Evolutionary conservation across 2,888 invertebrate genomes (phyloP).

Genomic region (Luffia ferchaultella): DNA sequence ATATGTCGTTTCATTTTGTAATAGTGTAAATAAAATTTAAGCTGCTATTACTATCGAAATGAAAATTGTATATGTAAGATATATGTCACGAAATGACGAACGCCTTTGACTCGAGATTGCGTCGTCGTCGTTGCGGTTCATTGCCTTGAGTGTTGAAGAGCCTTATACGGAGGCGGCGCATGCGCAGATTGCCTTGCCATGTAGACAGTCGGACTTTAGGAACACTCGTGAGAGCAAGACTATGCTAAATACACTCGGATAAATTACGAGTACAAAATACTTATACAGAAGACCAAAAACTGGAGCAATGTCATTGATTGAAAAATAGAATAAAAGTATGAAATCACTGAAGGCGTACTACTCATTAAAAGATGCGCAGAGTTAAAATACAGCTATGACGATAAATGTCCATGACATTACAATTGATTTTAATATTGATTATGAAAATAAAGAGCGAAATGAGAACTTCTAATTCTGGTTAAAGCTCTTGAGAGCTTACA

Average conservation of each 20-base stretch:
- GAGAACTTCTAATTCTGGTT: no score
- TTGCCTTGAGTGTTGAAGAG: constrained; percentile 58
- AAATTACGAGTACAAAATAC: not conserved
- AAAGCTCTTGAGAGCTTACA: no score
- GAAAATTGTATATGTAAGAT: not conserved
- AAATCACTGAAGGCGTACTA: no score
- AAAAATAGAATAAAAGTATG: no score
- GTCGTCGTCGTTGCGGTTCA: constrained; percentile 50
- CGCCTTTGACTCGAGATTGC: not conserved
- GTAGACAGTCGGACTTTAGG: not conserved
- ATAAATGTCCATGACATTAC: no score
- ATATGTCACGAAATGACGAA: not conserved
- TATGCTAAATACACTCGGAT: not conserved
- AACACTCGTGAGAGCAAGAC: not conserved
- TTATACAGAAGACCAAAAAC: no score
- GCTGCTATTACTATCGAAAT: not conserved
- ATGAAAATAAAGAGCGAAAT: no score
- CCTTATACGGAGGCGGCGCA: constrained; percentile 53
- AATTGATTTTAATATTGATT: no score
- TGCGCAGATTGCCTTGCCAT: constrained; percentile 21
- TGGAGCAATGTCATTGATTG: no score
- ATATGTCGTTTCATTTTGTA: not conserved
- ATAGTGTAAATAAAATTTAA: not conserved
- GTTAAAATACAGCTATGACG: no score
- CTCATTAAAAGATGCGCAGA: no score